A percentile compares a stretch with the other conserved stretches of the same genome.
Conservation (phyloP, 2,888 invertebrate genomes). For the Cremastobaeus sp. region DNA sequence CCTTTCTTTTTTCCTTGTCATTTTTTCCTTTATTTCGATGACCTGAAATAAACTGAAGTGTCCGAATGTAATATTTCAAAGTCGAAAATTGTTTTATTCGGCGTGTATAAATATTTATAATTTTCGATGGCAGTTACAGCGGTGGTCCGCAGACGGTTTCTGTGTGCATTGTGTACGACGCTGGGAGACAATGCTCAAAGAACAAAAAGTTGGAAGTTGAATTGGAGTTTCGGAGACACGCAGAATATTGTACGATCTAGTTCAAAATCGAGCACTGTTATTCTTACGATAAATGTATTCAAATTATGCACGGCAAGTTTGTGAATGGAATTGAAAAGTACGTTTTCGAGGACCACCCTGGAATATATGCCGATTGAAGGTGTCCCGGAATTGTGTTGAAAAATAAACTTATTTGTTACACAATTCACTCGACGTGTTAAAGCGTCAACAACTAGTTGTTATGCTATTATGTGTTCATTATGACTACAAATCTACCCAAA, state of each 20-base stretch:
- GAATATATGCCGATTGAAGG: background rate
- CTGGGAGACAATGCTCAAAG: constrained; percentile 26
- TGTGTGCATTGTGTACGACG: constrained; percentile 20
- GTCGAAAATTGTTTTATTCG: constrained; percentile 19
- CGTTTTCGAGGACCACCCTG: constrained; percentile 49
- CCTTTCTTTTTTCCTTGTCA: no score
- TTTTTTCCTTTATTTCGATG: background rate
- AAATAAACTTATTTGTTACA: constrained; percentile 39
- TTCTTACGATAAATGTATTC: constrained; percentile 56
- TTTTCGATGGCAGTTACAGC: constrained; percentile 20
- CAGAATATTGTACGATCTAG: constrained; percentile 51
- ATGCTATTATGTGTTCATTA: no score
- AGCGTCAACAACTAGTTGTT: no score
- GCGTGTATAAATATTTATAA: constrained; percentile 43
- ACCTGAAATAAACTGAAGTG: constrained; percentile 2
- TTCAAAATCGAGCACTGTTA: constrained; percentile 43
- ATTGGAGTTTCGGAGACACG: constrained; percentile 35
- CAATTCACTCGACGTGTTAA: constrained; percentile 15
- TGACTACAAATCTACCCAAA: no score
- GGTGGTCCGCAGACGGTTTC: constrained; percentile 24
- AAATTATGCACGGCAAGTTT: constrained; percentile 39
- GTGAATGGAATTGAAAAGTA: constrained; percentile 45
- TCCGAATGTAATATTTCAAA: constrained; percentile 4
- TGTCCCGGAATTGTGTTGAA: constrained; percentile 14
- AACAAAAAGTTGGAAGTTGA: constrained; percentile 53